Evolutionary conservation across 2,797 vertebrate species (phyloP).

Genomic region (Okamejei kenojei): DNA sequence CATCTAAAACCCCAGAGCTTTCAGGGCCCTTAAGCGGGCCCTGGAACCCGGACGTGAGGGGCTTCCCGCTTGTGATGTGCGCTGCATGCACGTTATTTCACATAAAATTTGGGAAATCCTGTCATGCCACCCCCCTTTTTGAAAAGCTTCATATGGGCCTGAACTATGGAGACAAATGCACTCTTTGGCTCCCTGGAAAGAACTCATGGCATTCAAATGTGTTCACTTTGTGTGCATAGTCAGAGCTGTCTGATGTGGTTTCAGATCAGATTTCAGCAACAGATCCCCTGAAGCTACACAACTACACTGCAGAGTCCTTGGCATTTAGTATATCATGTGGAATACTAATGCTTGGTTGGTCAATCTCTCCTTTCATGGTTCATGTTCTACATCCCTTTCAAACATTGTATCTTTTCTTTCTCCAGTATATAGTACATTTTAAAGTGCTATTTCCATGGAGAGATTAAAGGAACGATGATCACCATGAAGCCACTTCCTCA

Average conservation of each 20-base stretch:
- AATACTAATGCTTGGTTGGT: background rate
- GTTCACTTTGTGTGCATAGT: background rate
- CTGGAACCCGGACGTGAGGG: no score
- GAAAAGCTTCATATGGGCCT: no score
- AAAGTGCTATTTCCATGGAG: background rate
- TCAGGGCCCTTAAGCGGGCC: no score
- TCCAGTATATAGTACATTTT: background rate
- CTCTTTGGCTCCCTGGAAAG: background rate
- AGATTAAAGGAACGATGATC: background rate
- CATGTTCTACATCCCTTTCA: no score
- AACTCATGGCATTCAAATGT: background rate
- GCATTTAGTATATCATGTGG: background rate
- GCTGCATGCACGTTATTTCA: no score
- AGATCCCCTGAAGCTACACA: background rate
- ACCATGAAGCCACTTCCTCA: background rate
- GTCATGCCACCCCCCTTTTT: no score
- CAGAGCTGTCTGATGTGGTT: background rate
- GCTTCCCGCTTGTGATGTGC: no score
- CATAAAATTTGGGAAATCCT: no score
- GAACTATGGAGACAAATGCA: background rate
- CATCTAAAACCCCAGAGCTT: no score
- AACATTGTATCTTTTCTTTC: background rate
- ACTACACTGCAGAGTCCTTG: background rate
- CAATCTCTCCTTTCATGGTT: background rate
- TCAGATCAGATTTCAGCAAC: background rate